These are phyloP conservation scores for Plecturocebus donacophilus DNA, from an alignment of 2,113 vertebrate species.

Conservation along the genomic window DNA sequence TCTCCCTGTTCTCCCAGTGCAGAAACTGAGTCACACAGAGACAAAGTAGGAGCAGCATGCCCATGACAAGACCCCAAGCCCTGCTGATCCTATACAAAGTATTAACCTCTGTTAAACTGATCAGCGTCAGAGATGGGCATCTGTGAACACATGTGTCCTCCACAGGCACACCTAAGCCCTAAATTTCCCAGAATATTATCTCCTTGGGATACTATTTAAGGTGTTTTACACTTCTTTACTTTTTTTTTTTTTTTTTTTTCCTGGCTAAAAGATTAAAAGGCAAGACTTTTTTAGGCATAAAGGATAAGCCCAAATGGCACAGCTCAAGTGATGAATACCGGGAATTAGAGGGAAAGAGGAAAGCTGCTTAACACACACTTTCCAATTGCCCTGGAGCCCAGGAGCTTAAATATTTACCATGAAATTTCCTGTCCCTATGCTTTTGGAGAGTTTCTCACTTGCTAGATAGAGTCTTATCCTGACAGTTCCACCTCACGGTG, in stretches of 20 bases:
- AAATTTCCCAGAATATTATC: constrained; percentile 36
- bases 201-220: constrained; percentile 44
- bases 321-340: constrained; percentile 81
- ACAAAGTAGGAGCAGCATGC: background rate
- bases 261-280: constrained; percentile 72
- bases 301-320: constrained; percentile 80
- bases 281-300: constrained; percentile 73
- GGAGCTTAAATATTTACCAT: constrained; percentile 70
- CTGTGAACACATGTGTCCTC: background rate
- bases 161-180: background rate
- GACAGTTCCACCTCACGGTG: constrained; percentile 61
- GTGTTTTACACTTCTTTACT: constrained; percentile 26
- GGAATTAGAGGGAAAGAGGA: constrained; percentile 81
- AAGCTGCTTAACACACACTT: constrained; percentile 81
- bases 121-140: background rate
- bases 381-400: constrained; percentile 70
- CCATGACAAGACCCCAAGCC: background rate
- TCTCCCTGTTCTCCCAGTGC: background rate
- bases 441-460: constrained; percentile 65
- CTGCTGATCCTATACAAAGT: background rate
- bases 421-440: constrained; percentile 74
- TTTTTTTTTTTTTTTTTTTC: background rate
- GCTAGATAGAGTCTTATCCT: constrained; percentile 66
- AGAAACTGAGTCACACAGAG: background rate
- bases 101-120: background rate